Evolutionary conservation across 2,888 invertebrate species (phyloP), one percentile per base, ranked within the genome.

Genomic region (Paralinhomoeus sp.): DNA sequence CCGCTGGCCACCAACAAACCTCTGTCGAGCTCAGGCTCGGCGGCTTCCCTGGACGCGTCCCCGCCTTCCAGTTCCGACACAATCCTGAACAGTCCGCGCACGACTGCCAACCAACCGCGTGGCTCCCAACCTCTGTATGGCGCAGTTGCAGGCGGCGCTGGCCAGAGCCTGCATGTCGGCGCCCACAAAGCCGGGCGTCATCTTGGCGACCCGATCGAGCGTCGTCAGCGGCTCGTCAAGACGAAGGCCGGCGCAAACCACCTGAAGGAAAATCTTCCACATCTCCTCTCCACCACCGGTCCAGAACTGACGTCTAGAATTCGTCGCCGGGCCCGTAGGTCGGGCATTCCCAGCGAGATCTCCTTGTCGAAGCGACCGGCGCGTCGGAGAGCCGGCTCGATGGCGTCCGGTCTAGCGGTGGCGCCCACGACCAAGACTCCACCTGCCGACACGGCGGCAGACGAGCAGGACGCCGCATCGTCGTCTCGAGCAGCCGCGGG

Each of bases 101-200:
- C 15, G 15, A 7, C 15, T 7, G 31, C 31, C 31, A 31, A 15
- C 31, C 9, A 31, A 12, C 15, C 15, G 31, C 15, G 31, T 15
- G 15, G n/a, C 13, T 21, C 2, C 2, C 24, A 23, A 52, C 69
- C 78, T 71, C 57, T 81, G 78, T 0, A 85, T 77, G 38, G 87
- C 85, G 52, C 75, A 74, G 62, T 82, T 77, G 13, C 82, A 80
- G 2, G 91, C 83, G 65, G 85, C 82, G 49, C 81, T 73, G 1
- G 80, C 75, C 43, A 91, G 68, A 1, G 82, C 77, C 62, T 77
- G 73, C 52, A 97, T 68, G 71, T 97, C 89, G 3, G 84, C 87
- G 17, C 89, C 93, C 33, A 91, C 91, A 69, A 77, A 93, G 1
- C 93, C 93, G 1, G 93, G 93, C 9, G 87, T 87, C 42, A 78